Conservation (phyloP, 2,888 invertebrate genomes). For the Meloe dianella region DNA sequence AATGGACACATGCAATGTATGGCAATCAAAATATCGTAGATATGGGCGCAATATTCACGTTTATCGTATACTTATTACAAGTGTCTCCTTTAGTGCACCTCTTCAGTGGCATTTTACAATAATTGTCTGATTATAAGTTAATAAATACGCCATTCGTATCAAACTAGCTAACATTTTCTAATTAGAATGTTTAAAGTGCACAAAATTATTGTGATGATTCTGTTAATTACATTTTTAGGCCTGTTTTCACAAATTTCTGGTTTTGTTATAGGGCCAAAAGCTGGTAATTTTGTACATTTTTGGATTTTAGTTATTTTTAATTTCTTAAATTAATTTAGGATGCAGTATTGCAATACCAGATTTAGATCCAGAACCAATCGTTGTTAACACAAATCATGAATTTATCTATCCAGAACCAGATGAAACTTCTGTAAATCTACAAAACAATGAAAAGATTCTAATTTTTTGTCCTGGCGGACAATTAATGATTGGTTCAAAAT, state of each 20-base stretch:
- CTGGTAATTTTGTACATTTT: background rate
- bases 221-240: background rate
- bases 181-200: background rate
- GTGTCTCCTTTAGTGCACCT: background rate
- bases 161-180: background rate
- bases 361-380: conserved; percentile 26
- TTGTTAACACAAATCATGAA: conserved; percentile 14
- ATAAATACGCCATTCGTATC: background rate
- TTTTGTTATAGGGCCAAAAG: background rate
- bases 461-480: conserved; percentile 39
- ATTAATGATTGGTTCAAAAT: conserved; percentile 29
- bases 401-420: conserved; percentile 25
- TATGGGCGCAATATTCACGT: too few species aligned
- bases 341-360: conserved; percentile 20
- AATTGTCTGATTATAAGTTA: background rate
- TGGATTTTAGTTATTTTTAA: background rate
- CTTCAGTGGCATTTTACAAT: background rate
- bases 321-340: conserved; percentile 9
- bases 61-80: background rate
- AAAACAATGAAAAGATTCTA: conserved; percentile 25
- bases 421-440: background rate
- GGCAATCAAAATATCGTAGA: too few species aligned
- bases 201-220: background rate
- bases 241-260: background rate
- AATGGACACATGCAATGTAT: too few species aligned